Evolutionary conservation across 2,888 invertebrate genomes (phyloP), one percentile per base, ranked within the genome.

Genomic region (Idaea dimidiata): DNA sequence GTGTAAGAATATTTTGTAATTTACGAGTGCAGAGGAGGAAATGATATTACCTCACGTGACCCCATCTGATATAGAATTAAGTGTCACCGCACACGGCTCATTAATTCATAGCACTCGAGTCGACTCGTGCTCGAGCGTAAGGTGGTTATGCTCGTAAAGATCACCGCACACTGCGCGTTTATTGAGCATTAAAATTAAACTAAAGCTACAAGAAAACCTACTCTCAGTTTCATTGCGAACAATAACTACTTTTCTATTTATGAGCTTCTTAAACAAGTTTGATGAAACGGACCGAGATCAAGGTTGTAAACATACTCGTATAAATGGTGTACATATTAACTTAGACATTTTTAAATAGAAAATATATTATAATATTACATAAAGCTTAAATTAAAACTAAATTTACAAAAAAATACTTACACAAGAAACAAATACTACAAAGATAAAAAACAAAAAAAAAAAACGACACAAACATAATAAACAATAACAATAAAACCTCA

Each of bases 171-270:
- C 24, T 43, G 43, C 24, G 62, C 14, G 43, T 65, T 62, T 62
- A 65, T 59, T 62, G 60, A 54, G 54, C 57, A 61, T 65, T 60
- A 65, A 62, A 65, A 65, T 65, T 62, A 65, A 62, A 43, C 62
- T 56, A 58, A 57, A 32, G 43, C 59, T 54, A 62, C 62, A 62
- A 57, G 54, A 58, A 62, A 65, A 59, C 59, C 33, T 59, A 60
- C 65, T 62, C 57, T 32, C 43, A 10, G 43, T 43, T 43, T 10
- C 10, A 43, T 43, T 43, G 43, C 43, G 43, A 43, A 43, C 43
- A 43, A 43, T 43, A 43, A 43, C 43, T 43, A 43, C 43, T 43
- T 43, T 43, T 43, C 43, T 43, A 43, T 43, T 43, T 43, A 43
- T 43, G 43, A 43, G 14, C 14, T 43, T 43, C 10, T 43, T 43